A percentile compares a stretch with the other conserved stretches of the same genome.
phyloP scores from a whole-genome alignment of 2,797 vertebrate genomes.

The Sebastes trivittatus region DNA sequence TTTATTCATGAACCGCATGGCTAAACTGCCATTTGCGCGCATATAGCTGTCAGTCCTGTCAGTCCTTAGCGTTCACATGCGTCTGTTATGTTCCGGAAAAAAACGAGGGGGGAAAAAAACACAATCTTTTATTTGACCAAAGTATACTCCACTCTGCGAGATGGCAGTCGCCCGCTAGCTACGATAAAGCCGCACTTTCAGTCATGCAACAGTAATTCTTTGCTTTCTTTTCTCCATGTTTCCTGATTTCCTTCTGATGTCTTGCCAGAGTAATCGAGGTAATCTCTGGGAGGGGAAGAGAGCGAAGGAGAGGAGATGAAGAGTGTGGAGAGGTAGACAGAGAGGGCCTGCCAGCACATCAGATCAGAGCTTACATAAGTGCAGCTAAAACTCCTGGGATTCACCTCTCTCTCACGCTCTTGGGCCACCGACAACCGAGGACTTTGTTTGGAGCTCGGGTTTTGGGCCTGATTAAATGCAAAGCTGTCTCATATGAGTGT shows the following conservation, averaged over 20 bases:
- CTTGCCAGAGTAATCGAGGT: slow-evolving; percentile 74
- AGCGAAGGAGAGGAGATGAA: slow-evolving; percentile 40
- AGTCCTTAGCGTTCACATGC: neutral
- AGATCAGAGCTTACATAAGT: slow-evolving; percentile 65
- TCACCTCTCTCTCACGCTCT: slow-evolving; percentile 38
- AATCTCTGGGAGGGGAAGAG: slow-evolving; percentile 64
- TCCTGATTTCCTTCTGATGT: slow-evolving; percentile 66
- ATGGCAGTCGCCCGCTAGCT: slow-evolving; percentile 50
- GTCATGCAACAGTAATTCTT: slow-evolving; percentile 63
- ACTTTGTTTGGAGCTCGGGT: slow-evolving; percentile 3
- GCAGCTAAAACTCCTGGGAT: slow-evolving; percentile 54
- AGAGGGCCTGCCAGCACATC: slow-evolving; percentile 59
- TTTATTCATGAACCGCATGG: slow-evolving; percentile 69
- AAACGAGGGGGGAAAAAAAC: neutral
- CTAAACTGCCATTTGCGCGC: slow-evolving; percentile 58
- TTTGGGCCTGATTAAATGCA: slow-evolving; percentile 32
- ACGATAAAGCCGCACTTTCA: slow-evolving; percentile 57
- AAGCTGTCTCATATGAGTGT: slow-evolving; percentile 14
- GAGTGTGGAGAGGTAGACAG: slow-evolving; percentile 45
- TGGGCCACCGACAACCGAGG: slow-evolving; percentile 8
- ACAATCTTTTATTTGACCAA: slow-evolving; percentile 52
- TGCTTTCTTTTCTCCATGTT: slow-evolving; percentile 48
- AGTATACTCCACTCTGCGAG: slow-evolving; percentile 27
- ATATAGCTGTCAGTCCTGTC: slow-evolving; percentile 44
- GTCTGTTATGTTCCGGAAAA: slow-evolving; percentile 8